These are phyloP conservation scores for Pentalonia nigronervosa DNA, from an alignment of 1,140 invertebrate species.

Conservation along the genomic window DNA sequence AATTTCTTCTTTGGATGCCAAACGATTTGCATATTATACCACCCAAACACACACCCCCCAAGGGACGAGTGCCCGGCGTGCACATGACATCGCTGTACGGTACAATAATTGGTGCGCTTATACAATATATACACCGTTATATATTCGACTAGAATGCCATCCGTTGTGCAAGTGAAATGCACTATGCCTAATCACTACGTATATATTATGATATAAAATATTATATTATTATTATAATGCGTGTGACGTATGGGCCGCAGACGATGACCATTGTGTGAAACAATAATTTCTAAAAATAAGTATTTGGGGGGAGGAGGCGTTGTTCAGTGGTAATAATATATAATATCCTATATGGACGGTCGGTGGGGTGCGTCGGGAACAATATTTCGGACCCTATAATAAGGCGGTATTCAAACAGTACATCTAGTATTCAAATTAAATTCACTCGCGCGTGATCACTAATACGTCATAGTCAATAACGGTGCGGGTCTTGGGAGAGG, in stretches of 20 bases:
- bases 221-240: not conserved
- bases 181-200: too few relatives aligned
- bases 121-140: not conserved
- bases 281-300: not conserved
- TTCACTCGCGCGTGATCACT: not conserved
- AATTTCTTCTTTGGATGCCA: not conserved
- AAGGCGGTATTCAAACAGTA: not conserved
- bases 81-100: not conserved
- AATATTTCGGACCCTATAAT: not conserved
- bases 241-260: not conserved
- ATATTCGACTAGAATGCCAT: not conserved
- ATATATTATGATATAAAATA: not conserved
- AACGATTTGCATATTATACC: conserved; percentile 35
- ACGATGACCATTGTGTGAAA: not conserved
- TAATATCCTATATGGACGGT: not conserved
- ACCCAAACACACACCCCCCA: not conserved
- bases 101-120: not conserved
- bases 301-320: not conserved
- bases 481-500: not conserved
- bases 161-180: not conserved
- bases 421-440: not conserved
- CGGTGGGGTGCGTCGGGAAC: not conserved
- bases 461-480: not conserved
- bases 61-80: not conserved
- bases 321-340: not conserved